These are phyloP conservation scores for Melopsittacus undulatus DNA, from an alignment of 2,797 vertebrate species.

Conservation along the genomic window DNA sequence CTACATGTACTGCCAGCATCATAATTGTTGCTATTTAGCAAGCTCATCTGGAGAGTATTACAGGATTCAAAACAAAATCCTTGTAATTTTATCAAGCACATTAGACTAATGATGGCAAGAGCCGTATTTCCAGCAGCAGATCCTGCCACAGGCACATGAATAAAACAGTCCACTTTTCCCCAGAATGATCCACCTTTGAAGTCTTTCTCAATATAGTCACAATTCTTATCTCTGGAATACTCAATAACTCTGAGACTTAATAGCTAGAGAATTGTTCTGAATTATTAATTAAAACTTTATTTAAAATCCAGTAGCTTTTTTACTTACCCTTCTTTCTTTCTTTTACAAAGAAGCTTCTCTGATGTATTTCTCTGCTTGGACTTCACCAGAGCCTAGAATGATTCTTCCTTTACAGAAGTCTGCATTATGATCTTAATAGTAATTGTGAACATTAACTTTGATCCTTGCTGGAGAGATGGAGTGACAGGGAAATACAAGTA, in stretches of 20 bases:
- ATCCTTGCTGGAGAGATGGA: not conserved
- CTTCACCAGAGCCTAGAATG: not conserved
- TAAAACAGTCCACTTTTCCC: not conserved
- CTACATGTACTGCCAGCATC: not conserved
- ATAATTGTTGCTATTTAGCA: slow-evolving; percentile 7
- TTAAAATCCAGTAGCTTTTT: not conserved
- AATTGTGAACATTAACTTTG: not conserved
- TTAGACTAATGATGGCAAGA: not conserved
- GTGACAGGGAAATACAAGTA: not conserved
- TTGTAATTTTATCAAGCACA: slow-evolving; percentile 4
- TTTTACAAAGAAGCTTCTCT: not conserved
- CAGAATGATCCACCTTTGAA: not conserved
- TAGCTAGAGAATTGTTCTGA: not conserved
- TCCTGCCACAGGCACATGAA: not conserved
- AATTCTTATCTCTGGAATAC: not conserved
- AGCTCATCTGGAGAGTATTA: not conserved
- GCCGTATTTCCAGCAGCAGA: not conserved
- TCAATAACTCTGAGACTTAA: not conserved
- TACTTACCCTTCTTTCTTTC: not conserved
- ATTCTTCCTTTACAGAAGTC: not conserved
- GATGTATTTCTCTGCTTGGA: not conserved
- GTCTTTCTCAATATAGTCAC: not conserved
- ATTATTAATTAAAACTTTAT: slow-evolving; percentile 24
- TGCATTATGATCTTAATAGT: not conserved
- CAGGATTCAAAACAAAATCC: not conserved